Percentiles rank a stretch among this genome's conserved stretches.
phyloP scores from a whole-genome alignment of 1,140 invertebrate species.

The Drosophila carrolli region DNA sequence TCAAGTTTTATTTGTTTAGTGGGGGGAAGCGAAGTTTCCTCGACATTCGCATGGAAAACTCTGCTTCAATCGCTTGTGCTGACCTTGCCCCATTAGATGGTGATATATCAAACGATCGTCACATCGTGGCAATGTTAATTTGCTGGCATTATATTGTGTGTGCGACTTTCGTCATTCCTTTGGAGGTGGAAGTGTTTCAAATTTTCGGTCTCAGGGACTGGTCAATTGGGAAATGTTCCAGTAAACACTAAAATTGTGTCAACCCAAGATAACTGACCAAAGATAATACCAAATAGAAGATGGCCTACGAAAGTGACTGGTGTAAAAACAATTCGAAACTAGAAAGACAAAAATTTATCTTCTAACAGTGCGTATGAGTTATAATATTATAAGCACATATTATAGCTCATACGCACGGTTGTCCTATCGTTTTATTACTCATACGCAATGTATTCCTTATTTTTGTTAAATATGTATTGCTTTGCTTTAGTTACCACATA shows the following conservation, averaged over 20 bases:
- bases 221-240: slow-evolving; percentile 33
- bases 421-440: no score
- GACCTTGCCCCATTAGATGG: slow-evolving; percentile 54
- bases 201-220: slow-evolving; percentile 16
- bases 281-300: not conserved
- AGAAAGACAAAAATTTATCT: no score
- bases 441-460: not conserved
- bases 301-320: not conserved
- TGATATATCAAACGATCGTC: slow-evolving; percentile 46
- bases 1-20: slow-evolving; percentile 13
- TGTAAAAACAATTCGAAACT: not conserved
- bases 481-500: no score
- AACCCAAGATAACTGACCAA: not conserved
- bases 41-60: slow-evolving; percentile 49
- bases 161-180: slow-evolving; percentile 37
- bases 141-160: slow-evolving; percentile 56
- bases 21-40: slow-evolving; percentile 7
- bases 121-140: slow-evolving; percentile 51
- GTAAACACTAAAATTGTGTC: slow-evolving; percentile 7
- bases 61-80: slow-evolving; percentile 15
- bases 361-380: no score
- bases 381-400: no score
- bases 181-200: slow-evolving; percentile 28
- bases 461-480: no score
- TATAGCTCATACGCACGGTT: no score